These are phyloP conservation scores for Australoheros facetus DNA, from an alignment of 2,797 vertebrate genomes.

Conservation along the genomic window DNA sequence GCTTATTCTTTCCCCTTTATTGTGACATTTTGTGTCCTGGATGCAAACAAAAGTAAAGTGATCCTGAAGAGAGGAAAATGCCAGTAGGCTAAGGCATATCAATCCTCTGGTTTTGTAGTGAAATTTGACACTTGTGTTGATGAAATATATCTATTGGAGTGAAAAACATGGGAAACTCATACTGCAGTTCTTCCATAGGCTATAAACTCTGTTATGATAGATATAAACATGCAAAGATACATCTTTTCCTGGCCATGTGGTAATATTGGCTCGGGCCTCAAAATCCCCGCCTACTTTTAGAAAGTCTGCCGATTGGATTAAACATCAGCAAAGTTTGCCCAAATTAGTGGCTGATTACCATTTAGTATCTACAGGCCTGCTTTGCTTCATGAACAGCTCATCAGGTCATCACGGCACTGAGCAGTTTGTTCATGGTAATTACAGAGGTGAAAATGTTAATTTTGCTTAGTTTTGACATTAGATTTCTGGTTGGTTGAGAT, in stretches of 20 bases:
- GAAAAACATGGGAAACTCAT: background rate
- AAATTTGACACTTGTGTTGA: slow-evolving; percentile 21
- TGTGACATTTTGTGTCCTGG: slow-evolving; percentile 31
- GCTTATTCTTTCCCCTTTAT: slow-evolving; percentile 1
- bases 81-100: slow-evolving; percentile 3
- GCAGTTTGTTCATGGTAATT: slow-evolving; percentile 59
- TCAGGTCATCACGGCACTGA: slow-evolving; percentile 19
- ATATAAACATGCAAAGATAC: background rate
- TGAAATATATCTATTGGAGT: background rate
- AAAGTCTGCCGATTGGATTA: slow-evolving; percentile 27
- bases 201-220: background rate
- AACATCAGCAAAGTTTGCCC: slow-evolving; percentile 31
- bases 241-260: background rate
- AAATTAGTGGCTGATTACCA: slow-evolving; percentile 68
- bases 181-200: background rate
- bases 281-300: background rate
- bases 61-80: slow-evolving; percentile 7
- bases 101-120: slow-evolving; percentile 13
- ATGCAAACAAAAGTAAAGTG: slow-evolving; percentile 29
- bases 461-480: slow-evolving; percentile 38
- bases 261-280: too few relatives aligned
- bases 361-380: slow-evolving; percentile 55
- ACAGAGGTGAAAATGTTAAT: slow-evolving; percentile 57
- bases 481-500: slow-evolving; percentile 15
- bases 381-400: slow-evolving; percentile 49